Evolutionary conservation across 2,113 vertebrate genomes (phyloP).

Genomic region (Anarhynchus alexandrinus): DNA sequence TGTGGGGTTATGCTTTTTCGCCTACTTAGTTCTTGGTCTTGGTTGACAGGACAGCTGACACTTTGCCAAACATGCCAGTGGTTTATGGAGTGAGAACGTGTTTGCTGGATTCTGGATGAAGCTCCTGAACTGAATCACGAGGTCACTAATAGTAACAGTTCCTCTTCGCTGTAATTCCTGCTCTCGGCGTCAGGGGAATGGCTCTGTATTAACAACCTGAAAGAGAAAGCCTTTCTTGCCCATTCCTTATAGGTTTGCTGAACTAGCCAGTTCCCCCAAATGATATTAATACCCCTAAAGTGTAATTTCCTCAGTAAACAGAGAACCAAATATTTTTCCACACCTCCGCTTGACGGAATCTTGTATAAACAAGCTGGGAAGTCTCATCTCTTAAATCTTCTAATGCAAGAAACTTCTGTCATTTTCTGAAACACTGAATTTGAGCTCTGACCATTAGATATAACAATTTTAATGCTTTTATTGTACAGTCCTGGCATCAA

Average conservation of each 20-base stretch:
- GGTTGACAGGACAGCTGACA: neutral
- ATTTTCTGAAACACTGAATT: neutral
- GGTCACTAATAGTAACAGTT: neutral
- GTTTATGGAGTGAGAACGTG: neutral
- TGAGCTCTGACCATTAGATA: neutral
- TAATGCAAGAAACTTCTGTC: neutral
- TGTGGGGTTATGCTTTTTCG: neutral
- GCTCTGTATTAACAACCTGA: neutral
- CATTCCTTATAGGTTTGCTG: neutral
- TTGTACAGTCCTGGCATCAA: neutral
- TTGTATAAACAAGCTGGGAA: neutral
- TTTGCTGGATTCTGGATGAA: neutral
- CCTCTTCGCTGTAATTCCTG: neutral
- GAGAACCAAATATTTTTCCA: neutral
- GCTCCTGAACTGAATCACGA: neutral
- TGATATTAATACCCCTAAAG: neutral
- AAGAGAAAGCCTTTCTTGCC: neutral
- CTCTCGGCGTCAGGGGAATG: neutral
- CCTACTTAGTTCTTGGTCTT: neutral
- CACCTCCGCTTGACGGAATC: neutral
- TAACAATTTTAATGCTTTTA: neutral
- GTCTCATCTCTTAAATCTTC: neutral
- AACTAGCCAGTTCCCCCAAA: neutral
- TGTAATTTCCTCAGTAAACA: neutral
- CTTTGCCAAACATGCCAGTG: neutral